A percentile compares a stretch with the other conserved stretches of the same genome.
Conservation (phyloP, 2,888 invertebrate genomes). For the Lomographa bimaculata region DNA sequence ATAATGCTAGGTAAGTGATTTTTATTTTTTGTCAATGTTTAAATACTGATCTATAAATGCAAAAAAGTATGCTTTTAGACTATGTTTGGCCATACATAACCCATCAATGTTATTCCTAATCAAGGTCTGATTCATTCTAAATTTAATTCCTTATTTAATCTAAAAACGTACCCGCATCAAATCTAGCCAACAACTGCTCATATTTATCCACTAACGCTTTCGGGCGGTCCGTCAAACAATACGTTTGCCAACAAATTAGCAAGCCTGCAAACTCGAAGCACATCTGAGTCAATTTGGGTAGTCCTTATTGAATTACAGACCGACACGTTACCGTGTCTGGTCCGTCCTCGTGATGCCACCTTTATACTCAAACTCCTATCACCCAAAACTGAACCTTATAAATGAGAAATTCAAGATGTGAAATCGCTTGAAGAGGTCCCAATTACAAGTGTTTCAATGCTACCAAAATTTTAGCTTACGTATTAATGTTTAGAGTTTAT, state of each 20-base stretch:
- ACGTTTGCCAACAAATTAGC: conserved; percentile 77
- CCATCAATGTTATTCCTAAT: no score
- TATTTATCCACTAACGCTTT: conserved; percentile 4
- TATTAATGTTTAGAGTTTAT: conserved; percentile 25
- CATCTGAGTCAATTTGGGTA: conserved; percentile 78
- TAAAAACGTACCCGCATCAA: conserved; percentile 3
- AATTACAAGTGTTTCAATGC: background rate
- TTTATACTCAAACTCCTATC: conserved; percentile 12
- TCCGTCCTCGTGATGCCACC: conserved; percentile 38
- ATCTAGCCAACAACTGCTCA: conserved; percentile 12
- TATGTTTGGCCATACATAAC: no score
- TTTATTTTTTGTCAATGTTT: no score
- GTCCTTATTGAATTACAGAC: conserved; percentile 79
- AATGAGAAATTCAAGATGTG: conserved; percentile 1
- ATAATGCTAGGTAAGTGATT: no score
- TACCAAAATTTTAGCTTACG: conserved; percentile 23
- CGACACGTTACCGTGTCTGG: conserved; percentile 66
- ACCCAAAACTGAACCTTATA: conserved; percentile 28
- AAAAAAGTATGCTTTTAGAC: no score
- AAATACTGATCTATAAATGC: no score
- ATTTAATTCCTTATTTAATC: no score
- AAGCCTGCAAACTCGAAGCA: conserved; percentile 66
- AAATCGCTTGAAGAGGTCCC: conserved; percentile 15
- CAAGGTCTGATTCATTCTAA: no score
- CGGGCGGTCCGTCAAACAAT: conserved; percentile 58